These are phyloP conservation scores for Taeniopygia guttata DNA, from an alignment of 2,797 vertebrate genomes.

Conservation along the genomic window DNA sequence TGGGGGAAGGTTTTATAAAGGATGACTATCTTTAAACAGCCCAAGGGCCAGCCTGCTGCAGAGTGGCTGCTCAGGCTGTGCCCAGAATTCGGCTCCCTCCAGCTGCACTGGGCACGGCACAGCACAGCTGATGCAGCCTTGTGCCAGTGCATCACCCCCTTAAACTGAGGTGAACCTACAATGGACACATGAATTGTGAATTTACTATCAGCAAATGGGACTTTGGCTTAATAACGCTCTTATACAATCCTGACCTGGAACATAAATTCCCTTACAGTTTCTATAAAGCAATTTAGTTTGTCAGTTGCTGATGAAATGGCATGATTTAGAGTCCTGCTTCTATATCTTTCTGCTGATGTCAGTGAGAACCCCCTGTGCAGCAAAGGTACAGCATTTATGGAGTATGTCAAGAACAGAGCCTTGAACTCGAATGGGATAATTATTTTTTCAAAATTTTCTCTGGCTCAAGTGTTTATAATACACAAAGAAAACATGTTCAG, in stretches of 20 bases:
- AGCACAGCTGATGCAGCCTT: neutral
- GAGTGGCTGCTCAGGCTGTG: neutral
- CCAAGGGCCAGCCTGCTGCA: neutral
- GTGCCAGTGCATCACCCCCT: fast-evolving
- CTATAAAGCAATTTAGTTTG: neutral
- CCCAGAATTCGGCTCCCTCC: neutral
- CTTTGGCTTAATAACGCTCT: neutral
- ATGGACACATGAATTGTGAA: neutral
- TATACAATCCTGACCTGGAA: neutral
- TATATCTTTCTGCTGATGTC: neutral
- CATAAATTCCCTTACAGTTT: neutral
- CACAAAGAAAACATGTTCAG: constrained; percentile 25
- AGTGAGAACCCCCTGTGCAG: neutral
- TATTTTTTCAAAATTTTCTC: constrained; percentile 41
- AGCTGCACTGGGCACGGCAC: neutral
- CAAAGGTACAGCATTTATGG: neutral
- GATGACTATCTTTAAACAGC: neutral
- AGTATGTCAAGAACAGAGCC: neutral
- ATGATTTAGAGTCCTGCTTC: neutral
- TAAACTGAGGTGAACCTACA: neutral
- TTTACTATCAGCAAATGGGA: neutral
- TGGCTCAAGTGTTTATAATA: constrained; percentile 6
- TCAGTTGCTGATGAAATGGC: neutral
- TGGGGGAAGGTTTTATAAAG: neutral
- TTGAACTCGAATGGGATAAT: neutral